These are phyloP conservation scores for Hylaeus anthracinus DNA, from an alignment of 1,140 invertebrate species.

Conservation along the genomic window DNA sequence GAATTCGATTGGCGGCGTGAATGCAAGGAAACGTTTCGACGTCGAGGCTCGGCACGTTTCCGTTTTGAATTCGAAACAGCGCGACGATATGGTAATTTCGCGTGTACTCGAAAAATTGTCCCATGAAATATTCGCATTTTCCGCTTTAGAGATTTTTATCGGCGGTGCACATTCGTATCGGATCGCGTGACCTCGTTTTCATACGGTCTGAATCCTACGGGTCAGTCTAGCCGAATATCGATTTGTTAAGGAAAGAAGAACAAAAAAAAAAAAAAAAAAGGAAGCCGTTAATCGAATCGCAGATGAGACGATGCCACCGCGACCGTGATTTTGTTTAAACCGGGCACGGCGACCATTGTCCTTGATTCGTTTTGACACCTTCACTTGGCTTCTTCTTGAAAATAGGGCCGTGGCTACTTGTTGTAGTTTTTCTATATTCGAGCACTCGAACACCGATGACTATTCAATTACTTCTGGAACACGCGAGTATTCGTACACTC, in stretches of 20 bases:
- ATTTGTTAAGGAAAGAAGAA: background rate
- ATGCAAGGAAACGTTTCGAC: background rate
- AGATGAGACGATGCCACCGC: background rate
- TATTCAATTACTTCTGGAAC: too few species aligned
- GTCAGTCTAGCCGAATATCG: constrained; percentile 24
- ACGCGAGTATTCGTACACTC: too few species aligned
- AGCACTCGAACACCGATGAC: too few species aligned
- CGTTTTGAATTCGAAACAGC: background rate
- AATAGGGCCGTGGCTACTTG: too few species aligned
- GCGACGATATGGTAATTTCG: background rate
- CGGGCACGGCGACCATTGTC: too few species aligned
- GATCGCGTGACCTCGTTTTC: constrained; percentile 45
- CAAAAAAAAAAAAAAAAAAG: constrained; percentile 12
- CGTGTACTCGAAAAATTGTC: background rate
- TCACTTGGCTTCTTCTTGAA: too few species aligned
- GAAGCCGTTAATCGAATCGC: constrained; percentile 43
- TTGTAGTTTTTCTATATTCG: too few species aligned
- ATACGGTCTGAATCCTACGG: constrained; percentile 35
- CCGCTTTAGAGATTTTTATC: constrained; percentile 35
- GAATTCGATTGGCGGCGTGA: background rate
- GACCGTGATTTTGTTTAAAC: background rate
- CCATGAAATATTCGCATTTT: constrained; percentile 19
- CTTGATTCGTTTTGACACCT: background rate
- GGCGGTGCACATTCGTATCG: constrained; percentile 16
- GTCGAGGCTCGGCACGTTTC: background rate